phyloP scores from a whole-genome alignment of 2,797 vertebrate genomes.

The Bovichtus diacanthus region DNA sequence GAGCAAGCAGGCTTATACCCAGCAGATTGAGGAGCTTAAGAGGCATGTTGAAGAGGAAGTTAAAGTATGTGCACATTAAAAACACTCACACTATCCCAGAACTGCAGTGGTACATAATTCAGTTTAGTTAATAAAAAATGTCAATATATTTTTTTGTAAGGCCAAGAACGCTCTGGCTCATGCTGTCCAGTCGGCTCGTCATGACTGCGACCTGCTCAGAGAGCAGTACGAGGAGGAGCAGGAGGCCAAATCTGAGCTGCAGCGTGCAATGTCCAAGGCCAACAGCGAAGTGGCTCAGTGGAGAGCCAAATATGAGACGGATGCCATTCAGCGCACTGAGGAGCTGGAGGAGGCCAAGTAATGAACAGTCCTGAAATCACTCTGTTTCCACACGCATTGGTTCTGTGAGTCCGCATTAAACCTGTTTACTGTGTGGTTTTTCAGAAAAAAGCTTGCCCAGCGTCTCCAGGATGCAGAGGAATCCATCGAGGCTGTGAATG shows the following conservation, averaged over 20 bases:
- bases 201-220: conserved; percentile 87
- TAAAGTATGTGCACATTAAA: conserved; percentile 66
- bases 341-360: conserved; percentile 89
- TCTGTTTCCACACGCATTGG: neutral
- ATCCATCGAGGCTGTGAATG: conserved; percentile 88
- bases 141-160: conserved; percentile 25
- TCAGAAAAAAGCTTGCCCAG: conserved; percentile 90
- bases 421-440: too few relatives aligned
- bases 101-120: neutral
- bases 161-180: conserved; percentile 89
- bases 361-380: too few relatives aligned
- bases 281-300: conserved; percentile 90
- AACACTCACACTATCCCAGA: neutral
- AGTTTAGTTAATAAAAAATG: too few relatives aligned
- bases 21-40: conserved; percentile 88
- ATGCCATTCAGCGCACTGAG: conserved; percentile 89
- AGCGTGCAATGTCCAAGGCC: conserved; percentile 87
- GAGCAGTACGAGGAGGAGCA: conserved; percentile 89
- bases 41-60: conserved; percentile 89
- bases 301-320: conserved; percentile 90
- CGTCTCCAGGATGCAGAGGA: conserved; percentile 90
- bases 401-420: neutral
- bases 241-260: conserved; percentile 88
- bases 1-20: conserved; percentile 85
- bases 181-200: conserved; percentile 84